These are phyloP conservation scores for Alsophila aescularia DNA, from an alignment of 2,888 invertebrate species.

Conservation along the genomic window DNA sequence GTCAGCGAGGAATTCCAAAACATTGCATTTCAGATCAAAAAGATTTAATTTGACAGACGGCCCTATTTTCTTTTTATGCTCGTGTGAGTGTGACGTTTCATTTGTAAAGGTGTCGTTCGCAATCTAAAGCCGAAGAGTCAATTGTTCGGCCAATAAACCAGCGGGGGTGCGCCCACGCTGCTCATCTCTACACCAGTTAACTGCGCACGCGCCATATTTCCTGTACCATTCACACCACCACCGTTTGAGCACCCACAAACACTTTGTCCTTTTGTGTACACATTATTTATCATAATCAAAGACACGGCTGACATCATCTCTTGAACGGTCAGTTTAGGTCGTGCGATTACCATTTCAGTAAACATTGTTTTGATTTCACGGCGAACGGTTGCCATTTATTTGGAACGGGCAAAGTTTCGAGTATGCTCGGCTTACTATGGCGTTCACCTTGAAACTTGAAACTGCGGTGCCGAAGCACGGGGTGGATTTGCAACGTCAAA, in stretches of 20 bases:
- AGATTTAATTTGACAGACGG: not conserved
- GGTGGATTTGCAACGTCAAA: slow-evolving; percentile 27
- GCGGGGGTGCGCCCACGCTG: slow-evolving; percentile 79
- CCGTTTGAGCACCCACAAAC: slow-evolving; percentile 65
- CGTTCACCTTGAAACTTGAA: slow-evolving; percentile 23
- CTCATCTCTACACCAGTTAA: slow-evolving; percentile 77
- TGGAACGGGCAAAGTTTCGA: slow-evolving; percentile 7
- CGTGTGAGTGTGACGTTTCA: slow-evolving; percentile 14
- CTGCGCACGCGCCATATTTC: slow-evolving; percentile 76
- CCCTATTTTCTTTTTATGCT: slow-evolving; percentile 12
- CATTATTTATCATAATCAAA: slow-evolving; percentile 54
- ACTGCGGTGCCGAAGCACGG: not conserved
- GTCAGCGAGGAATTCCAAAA: too few species aligned
- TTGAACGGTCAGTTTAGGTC: slow-evolving; percentile 39
- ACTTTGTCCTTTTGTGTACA: slow-evolving; percentile 54
- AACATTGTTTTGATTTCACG: slow-evolving; percentile 23
- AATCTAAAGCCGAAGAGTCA: slow-evolving; percentile 54
- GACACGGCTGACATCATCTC: slow-evolving; percentile 54
- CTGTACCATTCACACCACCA: slow-evolving; percentile 71
- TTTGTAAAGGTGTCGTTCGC: slow-evolving; percentile 38
- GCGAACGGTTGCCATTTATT: slow-evolving; percentile 18
- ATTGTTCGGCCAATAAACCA: slow-evolving; percentile 66
- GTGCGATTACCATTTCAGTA: slow-evolving; percentile 32
- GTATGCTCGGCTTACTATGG: slow-evolving; percentile 2
- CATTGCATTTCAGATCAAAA: not conserved